Conservation (phyloP, 2,113 vertebrate genomes). For the Phocoena phocoena region DNA sequence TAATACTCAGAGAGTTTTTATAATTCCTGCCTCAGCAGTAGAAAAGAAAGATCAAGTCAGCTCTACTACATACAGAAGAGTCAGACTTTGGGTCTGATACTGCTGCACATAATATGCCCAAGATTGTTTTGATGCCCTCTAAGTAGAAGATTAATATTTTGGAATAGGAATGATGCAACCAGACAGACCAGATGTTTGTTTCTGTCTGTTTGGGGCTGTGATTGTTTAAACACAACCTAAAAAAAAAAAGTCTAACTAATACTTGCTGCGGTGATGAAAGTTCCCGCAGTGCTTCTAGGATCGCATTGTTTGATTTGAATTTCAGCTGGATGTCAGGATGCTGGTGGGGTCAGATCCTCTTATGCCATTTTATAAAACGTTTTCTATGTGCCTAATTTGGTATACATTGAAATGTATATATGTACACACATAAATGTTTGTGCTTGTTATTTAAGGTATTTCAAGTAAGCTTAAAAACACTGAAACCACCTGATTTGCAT, state of each 20-base stretch:
- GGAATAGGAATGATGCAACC: conserved; percentile 16
- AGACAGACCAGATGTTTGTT: conserved; percentile 69
- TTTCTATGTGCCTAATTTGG: conserved; percentile 65
- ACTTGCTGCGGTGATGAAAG: conserved; percentile 58
- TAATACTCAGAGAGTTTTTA: neutral
- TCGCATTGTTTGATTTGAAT: conserved; percentile 46
- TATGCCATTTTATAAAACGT: conserved; percentile 60
- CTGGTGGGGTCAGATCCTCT: conserved; percentile 23
- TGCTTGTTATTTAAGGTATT: conserved; percentile 75
- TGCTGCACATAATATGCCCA: neutral
- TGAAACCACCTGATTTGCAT: conserved; percentile 78
- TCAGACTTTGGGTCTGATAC: neutral
- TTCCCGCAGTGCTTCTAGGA: conserved; percentile 24
- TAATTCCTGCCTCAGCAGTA: neutral
- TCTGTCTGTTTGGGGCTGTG: conserved; percentile 38
- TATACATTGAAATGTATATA: conserved; percentile 67
- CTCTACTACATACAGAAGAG: neutral
- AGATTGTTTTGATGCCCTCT: conserved; percentile 23
- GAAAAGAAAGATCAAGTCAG: neutral
- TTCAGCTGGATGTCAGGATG: conserved; percentile 55
- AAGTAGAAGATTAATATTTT: conserved; percentile 55
- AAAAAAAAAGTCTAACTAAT: conserved; percentile 54
- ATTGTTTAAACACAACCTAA: conserved; percentile 66
- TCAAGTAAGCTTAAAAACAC: conserved; percentile 66
- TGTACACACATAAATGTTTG: conserved; percentile 69